Evolutionary conservation across 2,888 invertebrate species (phyloP), one percentile per base, ranked within the genome.

Genomic region (Diadromus collaris): DNA sequence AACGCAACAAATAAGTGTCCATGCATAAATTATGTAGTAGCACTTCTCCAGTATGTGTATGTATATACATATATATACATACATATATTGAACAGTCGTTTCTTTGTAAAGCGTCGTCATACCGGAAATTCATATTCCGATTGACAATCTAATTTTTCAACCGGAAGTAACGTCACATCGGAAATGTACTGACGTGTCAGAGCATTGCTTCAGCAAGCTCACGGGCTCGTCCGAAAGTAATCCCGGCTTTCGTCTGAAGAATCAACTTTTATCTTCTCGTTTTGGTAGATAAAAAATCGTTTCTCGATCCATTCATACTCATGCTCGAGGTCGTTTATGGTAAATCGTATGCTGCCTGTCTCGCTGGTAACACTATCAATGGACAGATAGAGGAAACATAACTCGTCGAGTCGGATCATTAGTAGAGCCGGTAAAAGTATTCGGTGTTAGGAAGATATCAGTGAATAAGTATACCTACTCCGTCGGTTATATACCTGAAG

Each of bases 371-470:
- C 54, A 69, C 54, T 65, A 73, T 79, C 76, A 79, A 73, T 73
- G 79, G 76, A 79, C 68, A 72, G 56, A 73, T 65, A 73, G 79
- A 79, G 79, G 79, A 79, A 73, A 73, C 79, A 79, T 79, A 79
- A 79, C 73, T 79, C 64, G 72, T 73, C 44, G 72, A 69, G 73
- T 54, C 58, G 69, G 60, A 56, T 79, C 79, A 76, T 79, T 79
- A 76, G 78, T 29, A 63, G 34, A 64, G 70, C 64, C 76, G 38
- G 71, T 76, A 73, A 79, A 79, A 69, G 69, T 51, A 65, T 63
- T 70, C 61, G 10, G 32, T 58, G 56, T 78, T 73, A 19, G 51
- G 54, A 46, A 48, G 56, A 73, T 78, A 78, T 78, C 78, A 46
- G 44, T n/a, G 41, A 16, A 54, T 41, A 16, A n/a, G 41, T 56